A percentile compares a stretch with the other conserved stretches of the same genome.
These are phyloP conservation scores for Thaumetopoea pityocampa DNA, from an alignment of 1,140 invertebrate species.

Conservation along the genomic window DNA sequence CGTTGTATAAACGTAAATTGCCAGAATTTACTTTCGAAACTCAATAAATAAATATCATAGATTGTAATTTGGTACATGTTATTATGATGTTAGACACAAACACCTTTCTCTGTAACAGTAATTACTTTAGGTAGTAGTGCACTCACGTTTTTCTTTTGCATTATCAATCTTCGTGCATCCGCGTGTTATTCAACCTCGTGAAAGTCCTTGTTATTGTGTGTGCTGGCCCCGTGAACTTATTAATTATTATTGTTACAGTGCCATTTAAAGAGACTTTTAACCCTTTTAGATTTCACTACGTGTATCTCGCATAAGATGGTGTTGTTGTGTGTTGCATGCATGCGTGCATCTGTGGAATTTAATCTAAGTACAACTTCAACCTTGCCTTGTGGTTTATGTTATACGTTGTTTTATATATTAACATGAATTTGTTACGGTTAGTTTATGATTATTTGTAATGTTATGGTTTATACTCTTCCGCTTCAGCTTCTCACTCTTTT, in stretches of 20 bases:
- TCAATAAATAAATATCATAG: slow-evolving; percentile 50
- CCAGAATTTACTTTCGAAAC: slow-evolving; percentile 50
- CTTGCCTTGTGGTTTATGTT: slow-evolving; percentile 42
- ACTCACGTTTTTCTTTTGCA: slow-evolving; percentile 42
- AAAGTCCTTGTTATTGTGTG: slow-evolving; percentile 37
- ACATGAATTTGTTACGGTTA: too few species aligned
- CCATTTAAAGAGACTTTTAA: slow-evolving; percentile 4
- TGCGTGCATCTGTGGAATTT: slow-evolving; percentile 10
- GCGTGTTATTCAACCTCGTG: slow-evolving; percentile 32
- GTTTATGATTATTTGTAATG: too few species aligned
- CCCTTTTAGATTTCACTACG: slow-evolving; percentile 6
- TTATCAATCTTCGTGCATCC: slow-evolving; percentile 38
- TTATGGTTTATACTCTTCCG: too few species aligned
- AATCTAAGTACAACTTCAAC: slow-evolving; percentile 25
- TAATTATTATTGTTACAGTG: slow-evolving; percentile 23
- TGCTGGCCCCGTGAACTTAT: slow-evolving; percentile 23
- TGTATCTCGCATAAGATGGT: slow-evolving; percentile 6
- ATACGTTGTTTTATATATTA: too few species aligned
- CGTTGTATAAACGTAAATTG: slow-evolving; percentile 42
- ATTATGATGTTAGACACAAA: slow-evolving; percentile 47
- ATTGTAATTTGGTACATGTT: slow-evolving; percentile 49
- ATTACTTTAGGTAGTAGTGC: slow-evolving; percentile 44
- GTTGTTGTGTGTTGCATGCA: background rate
- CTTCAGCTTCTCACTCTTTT: too few species aligned
- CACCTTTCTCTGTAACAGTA: slow-evolving; percentile 44